phyloP scores from a whole-genome alignment of 1,140 invertebrate genomes.

The Eupristina koningsbergeri region DNA sequence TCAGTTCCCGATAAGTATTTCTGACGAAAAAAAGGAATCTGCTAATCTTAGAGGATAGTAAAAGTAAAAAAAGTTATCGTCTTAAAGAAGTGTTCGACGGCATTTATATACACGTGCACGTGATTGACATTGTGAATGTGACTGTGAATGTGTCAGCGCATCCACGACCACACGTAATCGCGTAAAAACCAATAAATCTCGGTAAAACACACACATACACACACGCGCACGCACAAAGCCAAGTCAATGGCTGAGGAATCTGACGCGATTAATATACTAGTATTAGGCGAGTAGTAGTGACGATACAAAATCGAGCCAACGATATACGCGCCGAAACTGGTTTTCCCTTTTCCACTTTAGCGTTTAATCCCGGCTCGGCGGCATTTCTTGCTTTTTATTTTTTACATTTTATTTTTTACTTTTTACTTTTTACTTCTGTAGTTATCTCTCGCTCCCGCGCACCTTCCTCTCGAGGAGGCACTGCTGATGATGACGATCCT shows the following conservation, averaged over 20 bases:
- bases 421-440: constrained; percentile 17
- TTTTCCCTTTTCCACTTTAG: constrained; percentile 28
- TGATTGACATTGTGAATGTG: too few species aligned
- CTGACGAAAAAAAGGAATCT: background rate
- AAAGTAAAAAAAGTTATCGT: background rate
- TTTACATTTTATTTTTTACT: too few species aligned
- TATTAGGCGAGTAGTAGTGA: too few species aligned
- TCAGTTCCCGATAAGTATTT: background rate
- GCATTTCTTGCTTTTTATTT: too few species aligned
- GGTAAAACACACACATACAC: background rate
- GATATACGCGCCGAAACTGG: background rate
- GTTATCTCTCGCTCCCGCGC: background rate
- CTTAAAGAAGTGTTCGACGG: too few species aligned
- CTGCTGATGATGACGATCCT: too few species aligned
- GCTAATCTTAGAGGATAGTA: background rate
- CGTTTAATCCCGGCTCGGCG: constrained; percentile 9
- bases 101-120: too few species aligned
- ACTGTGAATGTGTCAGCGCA: background rate
- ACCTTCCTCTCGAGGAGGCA: too few species aligned
- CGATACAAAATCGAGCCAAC: background rate
- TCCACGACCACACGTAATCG: background rate
- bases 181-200: background rate
- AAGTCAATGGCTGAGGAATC: background rate
- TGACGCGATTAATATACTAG: background rate
- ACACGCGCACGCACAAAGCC: too few species aligned